phyloP scores from a whole-genome alignment of 2,888 invertebrate genomes.

The Orgyia antiqua region DNA sequence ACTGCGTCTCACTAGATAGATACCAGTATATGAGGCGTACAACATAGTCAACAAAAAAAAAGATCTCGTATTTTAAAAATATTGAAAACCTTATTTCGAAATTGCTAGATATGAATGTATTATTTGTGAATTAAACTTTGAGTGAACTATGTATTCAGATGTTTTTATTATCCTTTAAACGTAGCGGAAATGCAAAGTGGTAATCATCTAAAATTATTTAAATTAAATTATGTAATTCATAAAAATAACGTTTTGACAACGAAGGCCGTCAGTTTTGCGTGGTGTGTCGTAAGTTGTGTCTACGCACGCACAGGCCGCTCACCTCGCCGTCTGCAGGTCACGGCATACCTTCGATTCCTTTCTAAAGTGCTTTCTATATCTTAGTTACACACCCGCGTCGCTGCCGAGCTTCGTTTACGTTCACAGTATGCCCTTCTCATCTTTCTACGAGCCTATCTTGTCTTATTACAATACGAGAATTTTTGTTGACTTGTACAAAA shows the following conservation, averaged over 20 bases:
- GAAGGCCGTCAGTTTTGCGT: constrained; percentile 69
- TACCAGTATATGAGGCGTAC: constrained; percentile 37
- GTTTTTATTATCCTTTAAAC: too few relatives aligned
- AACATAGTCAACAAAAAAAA: too few relatives aligned
- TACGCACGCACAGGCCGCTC: constrained; percentile 51
- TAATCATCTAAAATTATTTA: too few relatives aligned
- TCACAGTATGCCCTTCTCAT: constrained; percentile 51
- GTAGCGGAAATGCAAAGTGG: too few relatives aligned
- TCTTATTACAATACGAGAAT: constrained; percentile 42
- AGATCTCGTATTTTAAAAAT: too few relatives aligned
- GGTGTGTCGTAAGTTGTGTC: constrained; percentile 51
- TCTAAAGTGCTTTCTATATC: constrained; percentile 75
- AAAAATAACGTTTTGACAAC: too few relatives aligned
- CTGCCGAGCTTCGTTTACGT: constrained; percentile 49
- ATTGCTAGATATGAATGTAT: too few relatives aligned
- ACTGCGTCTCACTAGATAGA: constrained; percentile 40
- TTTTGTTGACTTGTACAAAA: constrained; percentile 26
- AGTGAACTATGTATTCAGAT: too few relatives aligned
- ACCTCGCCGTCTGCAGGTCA: constrained; percentile 64
- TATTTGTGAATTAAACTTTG: too few relatives aligned
- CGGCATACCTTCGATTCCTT: constrained; percentile 72
- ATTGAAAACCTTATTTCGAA: too few relatives aligned
- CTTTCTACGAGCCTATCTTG: constrained; percentile 32
- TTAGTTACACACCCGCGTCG: constrained; percentile 44
- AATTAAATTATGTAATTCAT: too few relatives aligned